These are phyloP conservation scores for Spilosoma lubricipeda DNA, from an alignment of 2,888 invertebrate genomes.

Conservation along the genomic window DNA sequence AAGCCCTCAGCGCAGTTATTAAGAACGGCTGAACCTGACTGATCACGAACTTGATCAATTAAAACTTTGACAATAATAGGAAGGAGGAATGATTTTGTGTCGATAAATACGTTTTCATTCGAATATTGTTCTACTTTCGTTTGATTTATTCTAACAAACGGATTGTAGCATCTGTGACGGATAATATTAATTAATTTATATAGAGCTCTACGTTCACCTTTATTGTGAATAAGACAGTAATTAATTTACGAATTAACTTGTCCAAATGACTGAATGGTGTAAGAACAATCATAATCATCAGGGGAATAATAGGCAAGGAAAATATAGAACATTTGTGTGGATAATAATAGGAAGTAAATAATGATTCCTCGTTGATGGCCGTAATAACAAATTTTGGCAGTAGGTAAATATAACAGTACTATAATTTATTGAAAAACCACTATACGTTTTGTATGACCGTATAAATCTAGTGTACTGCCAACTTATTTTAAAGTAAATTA, in stretches of 20 bases:
- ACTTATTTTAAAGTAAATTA: slow-evolving; percentile 7
- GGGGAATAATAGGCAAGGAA: slow-evolving; percentile 46
- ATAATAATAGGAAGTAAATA: slow-evolving; percentile 64
- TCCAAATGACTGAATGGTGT: slow-evolving; percentile 36
- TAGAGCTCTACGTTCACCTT: slow-evolving; percentile 12
- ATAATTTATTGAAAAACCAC: slow-evolving; percentile 44
- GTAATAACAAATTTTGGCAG: slow-evolving; percentile 63
- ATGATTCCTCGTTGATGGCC: slow-evolving; percentile 56
- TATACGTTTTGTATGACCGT: slow-evolving; percentile 22
- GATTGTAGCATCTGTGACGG: slow-evolving; percentile 39
- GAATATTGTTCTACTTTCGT: slow-evolving; percentile 33
- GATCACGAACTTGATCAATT: slow-evolving; percentile 47
- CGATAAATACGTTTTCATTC: slow-evolving; percentile 42
- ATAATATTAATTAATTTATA: slow-evolving; percentile 43
- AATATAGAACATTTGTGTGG: slow-evolving; percentile 50
- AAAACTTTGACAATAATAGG: slow-evolving; percentile 45
- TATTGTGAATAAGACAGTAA: slow-evolving; percentile 20
- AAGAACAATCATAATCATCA: slow-evolving; percentile 46
- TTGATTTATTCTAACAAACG: slow-evolving; percentile 35
- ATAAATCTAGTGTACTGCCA: not conserved
- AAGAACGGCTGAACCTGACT: slow-evolving; percentile 44
- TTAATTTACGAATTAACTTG: slow-evolving; percentile 34
- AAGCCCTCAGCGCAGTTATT: slow-evolving; percentile 43
- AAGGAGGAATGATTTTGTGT: slow-evolving; percentile 34
- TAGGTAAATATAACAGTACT: slow-evolving; percentile 52